A percentile compares a stretch with the other conserved stretches of the same genome.
Evolutionary conservation across 1,140 invertebrate species (phyloP).

Genomic region (Vanessa atalanta): DNA sequence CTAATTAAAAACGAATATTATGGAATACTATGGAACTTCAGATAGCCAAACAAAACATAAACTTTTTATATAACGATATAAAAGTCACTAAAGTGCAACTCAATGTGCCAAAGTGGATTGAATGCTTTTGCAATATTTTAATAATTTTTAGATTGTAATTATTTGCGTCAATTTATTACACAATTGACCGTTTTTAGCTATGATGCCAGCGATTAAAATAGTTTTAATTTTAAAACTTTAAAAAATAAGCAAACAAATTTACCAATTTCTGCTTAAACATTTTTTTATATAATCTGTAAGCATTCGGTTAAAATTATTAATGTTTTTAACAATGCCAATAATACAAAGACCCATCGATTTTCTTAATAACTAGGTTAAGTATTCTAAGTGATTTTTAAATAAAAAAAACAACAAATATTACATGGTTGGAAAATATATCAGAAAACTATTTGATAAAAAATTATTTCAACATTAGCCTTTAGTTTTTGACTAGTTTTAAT

Average conservation of each 20-base stretch:
- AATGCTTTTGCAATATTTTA: slow-evolving; percentile 54
- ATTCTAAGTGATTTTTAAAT: slow-evolving; percentile 19
- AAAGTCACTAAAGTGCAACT: slow-evolving; percentile 27
- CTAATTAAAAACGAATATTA: too few species aligned
- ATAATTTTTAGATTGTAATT: slow-evolving; percentile 43
- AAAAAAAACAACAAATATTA: background rate
- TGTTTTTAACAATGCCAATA: slow-evolving; percentile 25
- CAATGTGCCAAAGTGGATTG: slow-evolving; percentile 64
- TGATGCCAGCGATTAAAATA: background rate
- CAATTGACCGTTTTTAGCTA: slow-evolving; percentile 4
- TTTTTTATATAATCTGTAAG: background rate
- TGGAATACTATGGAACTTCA: too few species aligned
- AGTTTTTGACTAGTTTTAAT: slow-evolving; percentile 9
- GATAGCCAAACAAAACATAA: too few species aligned
- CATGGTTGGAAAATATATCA: background rate
- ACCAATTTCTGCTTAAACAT: background rate
- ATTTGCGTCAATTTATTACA: slow-evolving; percentile 31
- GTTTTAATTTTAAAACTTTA: background rate
- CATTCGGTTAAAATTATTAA: background rate
- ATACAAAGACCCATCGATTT: slow-evolving; percentile 39
- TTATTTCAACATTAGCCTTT: background rate
- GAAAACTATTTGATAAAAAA: background rate
- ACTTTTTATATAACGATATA: too few species aligned
- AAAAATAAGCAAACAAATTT: too few species aligned
- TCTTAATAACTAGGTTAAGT: slow-evolving; percentile 18